phyloP scores from a whole-genome alignment of 1,140 invertebrate genomes.

The Tetraneura akinire region DNA sequence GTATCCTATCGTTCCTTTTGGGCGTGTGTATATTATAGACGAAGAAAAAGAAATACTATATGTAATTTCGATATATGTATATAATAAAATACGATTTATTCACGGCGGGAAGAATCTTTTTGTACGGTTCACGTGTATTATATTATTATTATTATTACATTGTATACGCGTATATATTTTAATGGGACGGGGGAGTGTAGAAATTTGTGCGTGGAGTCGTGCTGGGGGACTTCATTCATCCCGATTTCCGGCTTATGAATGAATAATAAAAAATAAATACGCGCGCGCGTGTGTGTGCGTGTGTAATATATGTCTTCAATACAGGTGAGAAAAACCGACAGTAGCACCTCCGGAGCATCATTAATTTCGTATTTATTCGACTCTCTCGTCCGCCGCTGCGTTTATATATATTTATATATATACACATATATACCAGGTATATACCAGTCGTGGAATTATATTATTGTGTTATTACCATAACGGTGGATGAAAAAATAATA shows the following conservation, averaged over 20 bases:
- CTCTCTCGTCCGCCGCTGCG: conserved; percentile 36
- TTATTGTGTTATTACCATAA: conserved; percentile 43
- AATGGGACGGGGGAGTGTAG: conserved; percentile 41
- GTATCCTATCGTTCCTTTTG: not conserved
- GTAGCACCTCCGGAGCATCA: conserved; percentile 47
- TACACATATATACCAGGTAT: too few relatives aligned
- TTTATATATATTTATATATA: too few relatives aligned
- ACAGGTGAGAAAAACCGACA: conserved; percentile 49
- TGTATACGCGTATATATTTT: conserved; percentile 33
- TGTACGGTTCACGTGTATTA: conserved; percentile 21
- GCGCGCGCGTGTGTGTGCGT: not conserved
- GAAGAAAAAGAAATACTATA: conserved; percentile 20
- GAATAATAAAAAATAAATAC: conserved; percentile 27
- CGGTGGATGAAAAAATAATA: conserved; percentile 43
- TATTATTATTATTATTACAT: conserved; percentile 43
- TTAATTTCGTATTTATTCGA: conserved; percentile 50
- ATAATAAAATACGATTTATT: conserved; percentile 26
- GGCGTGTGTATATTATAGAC: too few relatives aligned
- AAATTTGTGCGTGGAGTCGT: conserved; percentile 46
- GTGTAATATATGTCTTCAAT: conserved; percentile 39
- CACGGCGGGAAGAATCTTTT: conserved; percentile 43
- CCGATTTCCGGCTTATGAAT: conserved; percentile 51
- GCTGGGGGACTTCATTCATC: conserved; percentile 47
- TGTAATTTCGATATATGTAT: not conserved
- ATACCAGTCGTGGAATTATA: conserved; percentile 24